phyloP scores from a whole-genome alignment of 2,797 vertebrate species.

The Gorsachius magnificus region DNA sequence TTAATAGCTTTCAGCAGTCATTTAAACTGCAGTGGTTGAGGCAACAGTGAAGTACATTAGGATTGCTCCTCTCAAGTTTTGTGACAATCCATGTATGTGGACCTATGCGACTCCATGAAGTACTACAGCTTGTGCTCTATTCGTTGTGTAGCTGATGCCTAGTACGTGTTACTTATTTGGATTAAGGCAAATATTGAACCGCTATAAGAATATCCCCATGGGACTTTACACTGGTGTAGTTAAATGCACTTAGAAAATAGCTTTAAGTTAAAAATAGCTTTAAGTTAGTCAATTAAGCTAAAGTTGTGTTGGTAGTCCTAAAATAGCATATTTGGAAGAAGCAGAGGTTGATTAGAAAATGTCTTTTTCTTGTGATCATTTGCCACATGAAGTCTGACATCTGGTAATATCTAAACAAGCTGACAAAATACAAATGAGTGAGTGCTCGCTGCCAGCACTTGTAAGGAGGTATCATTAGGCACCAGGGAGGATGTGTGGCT shows the following conservation, averaged over 20 bases:
- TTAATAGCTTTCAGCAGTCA: background rate
- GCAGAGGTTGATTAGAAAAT: background rate
- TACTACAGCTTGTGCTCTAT: background rate
- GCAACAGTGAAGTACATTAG: background rate
- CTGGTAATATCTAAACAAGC: background rate
- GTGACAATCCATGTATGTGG: background rate
- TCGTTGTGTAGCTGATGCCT: background rate
- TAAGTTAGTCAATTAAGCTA: background rate
- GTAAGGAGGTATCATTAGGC: background rate
- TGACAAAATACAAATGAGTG: background rate
- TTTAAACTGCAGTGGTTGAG: background rate
- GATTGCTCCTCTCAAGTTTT: background rate
- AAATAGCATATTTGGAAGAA: background rate
- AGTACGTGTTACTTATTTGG: background rate
- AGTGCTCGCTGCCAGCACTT: background rate
- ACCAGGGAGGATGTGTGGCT: background rate
- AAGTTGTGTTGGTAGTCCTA: background rate
- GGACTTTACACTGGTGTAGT: background rate
- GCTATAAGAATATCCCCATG: background rate
- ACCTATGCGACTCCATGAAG: too few relatives aligned
- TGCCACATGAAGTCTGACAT: background rate
- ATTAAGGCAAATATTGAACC: background rate
- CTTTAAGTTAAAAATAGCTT: background rate
- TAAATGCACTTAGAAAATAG: background rate
- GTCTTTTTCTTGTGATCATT: background rate